Evolutionary conservation across 2,888 invertebrate species (phyloP), one percentile per base, ranked within the genome.

Genomic region (Heliconius hortense): DNA sequence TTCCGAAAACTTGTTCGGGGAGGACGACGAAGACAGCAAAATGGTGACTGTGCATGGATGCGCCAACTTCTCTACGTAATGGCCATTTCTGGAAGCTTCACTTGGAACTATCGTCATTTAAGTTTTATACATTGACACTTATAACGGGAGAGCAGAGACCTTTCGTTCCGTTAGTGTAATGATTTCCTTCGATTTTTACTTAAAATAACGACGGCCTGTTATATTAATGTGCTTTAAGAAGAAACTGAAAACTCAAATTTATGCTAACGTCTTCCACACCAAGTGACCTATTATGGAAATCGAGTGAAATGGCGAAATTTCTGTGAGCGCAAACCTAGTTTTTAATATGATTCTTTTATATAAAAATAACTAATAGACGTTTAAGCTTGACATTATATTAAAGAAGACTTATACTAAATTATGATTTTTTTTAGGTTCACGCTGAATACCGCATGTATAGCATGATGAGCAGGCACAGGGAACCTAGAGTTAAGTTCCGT

Each of bases 1-100:
- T 80, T 78, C 82, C 82, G 82, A 84, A 87, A 86, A 84, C 84
- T 87, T 84, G 64, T 74, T 76, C 72, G 69, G 74, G 72, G 70
- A 69, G 68, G 74, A 72, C 72, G 71, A 77, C 76, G 77, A 80
- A 80, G 80, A 79, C 79, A 78, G 73, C 75, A 77, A 84, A 66
- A 83, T 81, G 81, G 81, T 83, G 82, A 78, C 76, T 76, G 81
- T 77, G 81, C 82, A 81, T 81, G 79, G 82, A 82, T 83, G 80
- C 79, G 78, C 81, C 73, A 84, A 84, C 82, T 84, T 83, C 73
- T 72, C 66, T 68, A 77, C 73, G 78, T 82, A 81, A 81, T 81
- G 79, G 80, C 74, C 74, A 74, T 76, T 77, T 77, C 77, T 67
- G 77, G 24, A 70, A 79, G 76, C 79, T 79, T 77, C 76, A 76